Base-by-base conservation (phyloP, 2,797 vertebrate species). In the Lagodon rhomboides region DNA sequence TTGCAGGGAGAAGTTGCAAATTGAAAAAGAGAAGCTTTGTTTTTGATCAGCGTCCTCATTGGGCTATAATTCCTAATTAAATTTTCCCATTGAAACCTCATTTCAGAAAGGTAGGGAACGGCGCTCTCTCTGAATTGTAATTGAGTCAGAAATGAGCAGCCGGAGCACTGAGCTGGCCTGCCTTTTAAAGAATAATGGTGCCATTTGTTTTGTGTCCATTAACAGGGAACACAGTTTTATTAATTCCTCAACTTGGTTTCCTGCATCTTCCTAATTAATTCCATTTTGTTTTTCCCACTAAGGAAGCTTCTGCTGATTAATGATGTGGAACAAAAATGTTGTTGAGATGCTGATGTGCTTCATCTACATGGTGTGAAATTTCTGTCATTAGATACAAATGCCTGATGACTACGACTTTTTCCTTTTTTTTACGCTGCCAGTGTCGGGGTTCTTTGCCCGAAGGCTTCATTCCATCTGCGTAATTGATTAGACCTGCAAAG, bases 231-330 rank as follows among this genome's bases (percentile, higher is more conserved):
- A 83, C 91, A 75, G 69, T 90, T 95, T 96, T 97, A 95, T 96
- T 96, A 97, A 96, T 97, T 97, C 94, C 89, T 94, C 83, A 94
- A 90, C 93, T 96, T 95, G 91, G 75, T 96, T 96, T 97, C 94
- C 95, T 95, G 90, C 87, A 91, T 95, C 92, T 89, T 80, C 90
- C 88, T 95, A 94, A 96, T 96, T 97, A 96, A 97, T 97, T 96
- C 94, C 92, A 96, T 96, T 95, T 96, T 93, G 89, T 89, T 94
- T 95, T 93, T 93, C 94, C 91, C 73, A 65, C 92, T 93, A 88
- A 94, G 91, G 90, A 96, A 94, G 95, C 94, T 95, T 95, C 92
- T 94, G 92, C 91, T 94, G 95, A 94, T 94, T 96, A 97, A 97
- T 95, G 93, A 91, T 87, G 93, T 93, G 93, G 94, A 96, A 96